Conservation (phyloP, 2,797 vertebrate genomes). For the Sebastes kiyomatsui region DNA sequence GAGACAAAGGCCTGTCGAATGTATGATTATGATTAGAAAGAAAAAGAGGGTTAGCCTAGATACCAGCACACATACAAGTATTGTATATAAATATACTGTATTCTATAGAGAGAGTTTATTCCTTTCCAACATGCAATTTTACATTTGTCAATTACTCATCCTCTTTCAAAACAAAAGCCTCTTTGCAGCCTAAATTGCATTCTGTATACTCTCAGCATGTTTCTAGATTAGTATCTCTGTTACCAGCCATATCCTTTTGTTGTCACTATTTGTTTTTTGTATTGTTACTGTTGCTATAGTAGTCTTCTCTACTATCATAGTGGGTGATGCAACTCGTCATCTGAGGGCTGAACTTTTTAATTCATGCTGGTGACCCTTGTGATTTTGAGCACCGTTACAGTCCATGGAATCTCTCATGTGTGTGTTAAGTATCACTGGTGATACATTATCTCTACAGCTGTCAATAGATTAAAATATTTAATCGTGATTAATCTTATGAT, state of each 20-base stretch:
- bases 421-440: not conserved
- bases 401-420: not conserved
- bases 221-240: not conserved
- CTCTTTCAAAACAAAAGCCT: conserved; percentile 12
- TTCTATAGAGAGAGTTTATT: not conserved
- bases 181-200: not conserved
- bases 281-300: not conserved
- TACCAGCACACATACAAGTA: conserved; percentile 22
- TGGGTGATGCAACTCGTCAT: not conserved
- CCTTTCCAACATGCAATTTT: not conserved
- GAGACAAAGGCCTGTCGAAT: conserved; percentile 49
- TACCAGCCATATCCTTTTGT: no score
- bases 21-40: conserved; percentile 40
- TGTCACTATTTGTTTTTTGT: not conserved
- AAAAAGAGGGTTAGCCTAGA: conserved; percentile 28
- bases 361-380: not conserved
- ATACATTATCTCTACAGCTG: not conserved
- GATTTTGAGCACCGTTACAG: not conserved
- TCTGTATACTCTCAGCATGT: not conserved
- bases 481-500: no score
- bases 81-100: conserved; percentile 3
- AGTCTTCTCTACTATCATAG: not conserved
- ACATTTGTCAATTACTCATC: conserved; percentile 30
- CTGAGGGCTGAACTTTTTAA: not conserved
- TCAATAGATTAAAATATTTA: no score